Evolutionary conservation across 2,113 vertebrate genomes (phyloP).

Genomic region (Globicephala melas): DNA sequence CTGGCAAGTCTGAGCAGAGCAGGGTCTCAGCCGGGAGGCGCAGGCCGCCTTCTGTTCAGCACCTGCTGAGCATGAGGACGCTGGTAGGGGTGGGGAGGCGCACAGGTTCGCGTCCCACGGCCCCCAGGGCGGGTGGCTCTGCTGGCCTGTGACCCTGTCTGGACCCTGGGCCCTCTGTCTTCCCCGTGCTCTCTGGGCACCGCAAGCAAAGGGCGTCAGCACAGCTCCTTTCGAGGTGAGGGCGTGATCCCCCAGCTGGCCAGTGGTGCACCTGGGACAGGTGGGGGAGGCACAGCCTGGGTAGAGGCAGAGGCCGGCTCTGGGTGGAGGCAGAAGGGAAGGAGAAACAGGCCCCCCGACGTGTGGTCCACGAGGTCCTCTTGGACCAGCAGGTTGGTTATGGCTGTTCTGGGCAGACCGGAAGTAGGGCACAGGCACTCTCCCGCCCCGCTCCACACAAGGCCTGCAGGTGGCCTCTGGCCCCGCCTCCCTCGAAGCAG

Average conservation of each 20-base stretch:
- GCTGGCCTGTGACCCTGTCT: neutral
- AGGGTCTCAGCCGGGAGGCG: too few species aligned
- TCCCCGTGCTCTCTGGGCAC: neutral
- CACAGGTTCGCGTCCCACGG: fast-evolving
- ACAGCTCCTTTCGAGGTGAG: neutral
- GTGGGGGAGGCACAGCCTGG: neutral
- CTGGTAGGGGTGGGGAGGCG: neutral
- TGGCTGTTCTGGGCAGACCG: fast-evolving
- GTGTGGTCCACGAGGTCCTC: fast-evolving
- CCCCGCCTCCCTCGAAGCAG: fast-evolving
- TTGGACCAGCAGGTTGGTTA: neutral
- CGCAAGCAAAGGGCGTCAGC: neutral
- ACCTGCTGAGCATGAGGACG: neutral
- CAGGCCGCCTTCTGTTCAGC: neutral
- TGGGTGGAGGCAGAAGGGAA: neutral
- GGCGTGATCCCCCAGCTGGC: neutral
- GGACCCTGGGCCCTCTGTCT: too few species aligned
- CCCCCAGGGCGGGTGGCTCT: neutral
- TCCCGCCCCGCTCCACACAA: fast-evolving
- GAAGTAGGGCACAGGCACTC: too few species aligned
- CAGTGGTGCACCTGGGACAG: neutral
- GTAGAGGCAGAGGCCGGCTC: neutral
- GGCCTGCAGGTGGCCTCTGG: neutral
- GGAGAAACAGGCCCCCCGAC: fast-evolving
- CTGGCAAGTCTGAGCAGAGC: fast-evolving